Evolutionary conservation across 2,113 vertebrate species (phyloP), one percentile per base, ranked within the genome.

Genomic region (Rhadina sibilatrix): DNA sequence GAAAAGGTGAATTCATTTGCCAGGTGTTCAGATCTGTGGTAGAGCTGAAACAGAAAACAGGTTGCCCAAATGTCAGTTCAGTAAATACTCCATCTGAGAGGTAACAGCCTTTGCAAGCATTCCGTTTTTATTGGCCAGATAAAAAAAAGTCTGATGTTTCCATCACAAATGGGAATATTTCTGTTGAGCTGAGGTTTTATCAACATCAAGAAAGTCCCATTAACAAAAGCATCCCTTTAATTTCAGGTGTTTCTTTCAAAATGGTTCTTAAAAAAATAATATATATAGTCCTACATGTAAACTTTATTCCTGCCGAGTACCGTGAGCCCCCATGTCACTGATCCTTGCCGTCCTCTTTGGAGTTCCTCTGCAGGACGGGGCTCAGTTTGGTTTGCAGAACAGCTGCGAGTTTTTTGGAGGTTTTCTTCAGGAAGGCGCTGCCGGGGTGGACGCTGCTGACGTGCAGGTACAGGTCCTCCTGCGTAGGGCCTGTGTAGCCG

Each of bases 401-500:
- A 0, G 98, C 98, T 4, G 97, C 97, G 1, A 98, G 93, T 94
- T 98, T 98, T 97, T 98, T 98, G 27, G 98, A 98, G 47, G 98
- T 98, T 92, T 98, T 98, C 96, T 98, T 98, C 65, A 98, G 97
- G 83, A 98, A 96, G 2, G 97, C 90, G 3, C 98, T 98, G 60
- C 97, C 97, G 0, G 98, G 98, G 80, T 99, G 98, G 28, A 96
- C 78, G 2, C 83, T 68, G 31, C 96, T 98, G 44, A 98, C 96
- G 0, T 99, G 98, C 87, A 98, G 95, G 80, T 98, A 98, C 64
- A 99, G 97, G 87, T 98, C 98, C 96, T 98, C 98, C 87, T 98
- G 98, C 3, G 98, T 98, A 75, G 98, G 97, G 86, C 98, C 98
- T 0, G 98, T 99, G 96, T 98, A 98, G 91, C 98, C 98, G 5